Evolutionary conservation across 2,113 vertebrate species (phyloP).

Genomic region (Chamaea fasciata): DNA sequence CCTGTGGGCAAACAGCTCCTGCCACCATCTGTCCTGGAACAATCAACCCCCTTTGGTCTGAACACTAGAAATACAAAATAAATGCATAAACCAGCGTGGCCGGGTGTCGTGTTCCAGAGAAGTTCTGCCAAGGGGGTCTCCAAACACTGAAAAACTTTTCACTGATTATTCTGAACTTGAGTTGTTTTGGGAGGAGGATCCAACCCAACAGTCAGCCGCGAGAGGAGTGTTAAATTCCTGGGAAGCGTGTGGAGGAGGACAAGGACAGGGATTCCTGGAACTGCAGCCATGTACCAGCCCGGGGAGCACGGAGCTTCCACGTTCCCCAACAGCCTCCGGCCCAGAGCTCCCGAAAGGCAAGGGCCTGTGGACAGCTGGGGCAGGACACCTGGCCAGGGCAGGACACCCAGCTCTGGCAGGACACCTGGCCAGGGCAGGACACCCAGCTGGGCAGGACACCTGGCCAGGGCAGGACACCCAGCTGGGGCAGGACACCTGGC

Average conservation of each 20-base stretch:
- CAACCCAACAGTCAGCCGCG: background rate
- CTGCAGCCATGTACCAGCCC: background rate
- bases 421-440: no score
- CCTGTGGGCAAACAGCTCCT: background rate
- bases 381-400: background rate
- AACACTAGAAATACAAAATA: background rate
- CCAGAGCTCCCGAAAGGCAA: background rate
- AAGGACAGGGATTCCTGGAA: background rate
- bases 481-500: no score
- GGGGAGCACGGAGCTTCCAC: background rate
- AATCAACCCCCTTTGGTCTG: background rate
- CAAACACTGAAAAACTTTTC: background rate
- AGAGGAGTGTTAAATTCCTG: background rate
- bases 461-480: no score
- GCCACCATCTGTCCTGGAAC: background rate
- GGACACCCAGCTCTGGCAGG: background rate
- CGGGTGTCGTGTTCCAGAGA: accelerated
- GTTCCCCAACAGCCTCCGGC: background rate
- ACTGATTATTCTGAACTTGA: accelerated
- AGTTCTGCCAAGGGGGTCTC: background rate
- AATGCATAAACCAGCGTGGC: background rate
- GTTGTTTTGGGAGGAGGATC: background rate
- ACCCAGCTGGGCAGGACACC: background rate
- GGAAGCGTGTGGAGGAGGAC: background rate
- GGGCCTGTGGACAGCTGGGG: background rate